phyloP scores from a whole-genome alignment of 2,113 vertebrate species.

The Danionella cerebrum region DNA sequence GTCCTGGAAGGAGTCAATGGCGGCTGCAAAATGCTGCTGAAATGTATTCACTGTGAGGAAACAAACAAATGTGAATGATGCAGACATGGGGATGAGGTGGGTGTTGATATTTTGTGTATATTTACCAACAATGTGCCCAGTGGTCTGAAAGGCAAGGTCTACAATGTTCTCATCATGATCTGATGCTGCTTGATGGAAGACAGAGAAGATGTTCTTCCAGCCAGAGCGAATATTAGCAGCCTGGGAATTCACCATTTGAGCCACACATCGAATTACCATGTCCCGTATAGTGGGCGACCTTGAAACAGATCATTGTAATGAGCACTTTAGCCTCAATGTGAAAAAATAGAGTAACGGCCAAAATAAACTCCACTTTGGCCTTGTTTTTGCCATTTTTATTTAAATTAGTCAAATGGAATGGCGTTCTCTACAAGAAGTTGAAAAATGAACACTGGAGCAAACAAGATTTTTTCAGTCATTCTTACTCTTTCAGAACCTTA shows the following conservation, averaged over 20 bases:
- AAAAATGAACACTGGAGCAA: too few relatives aligned
- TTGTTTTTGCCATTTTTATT: too few relatives aligned
- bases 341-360: neutral
- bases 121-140: constrained; percentile 92
- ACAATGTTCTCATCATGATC: constrained; percentile 91
- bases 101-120: constrained; percentile 27
- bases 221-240: constrained; percentile 93
- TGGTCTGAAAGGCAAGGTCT: constrained; percentile 92
- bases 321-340: neutral
- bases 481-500: too few relatives aligned
- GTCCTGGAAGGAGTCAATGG: constrained; percentile 96
- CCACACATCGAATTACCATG: constrained; percentile 94
- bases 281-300: constrained; percentile 94
- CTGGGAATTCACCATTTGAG: constrained; percentile 98
- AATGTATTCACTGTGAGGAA: constrained; percentile 79
- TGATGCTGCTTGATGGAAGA: constrained; percentile 93
- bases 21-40: constrained; percentile 87
- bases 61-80: neutral
- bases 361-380: too few relatives aligned
- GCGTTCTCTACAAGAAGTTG: too few relatives aligned
- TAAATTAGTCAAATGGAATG: too few relatives aligned
- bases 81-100: too few relatives aligned
- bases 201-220: constrained; percentile 98
- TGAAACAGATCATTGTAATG: too few relatives aligned
- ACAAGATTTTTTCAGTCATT: too few relatives aligned